A percentile compares a stretch with the other conserved stretches of the same genome.
These are phyloP conservation scores for Prionace glauca DNA, from an alignment of 2,797 vertebrate genomes.

Conservation along the genomic window DNA sequence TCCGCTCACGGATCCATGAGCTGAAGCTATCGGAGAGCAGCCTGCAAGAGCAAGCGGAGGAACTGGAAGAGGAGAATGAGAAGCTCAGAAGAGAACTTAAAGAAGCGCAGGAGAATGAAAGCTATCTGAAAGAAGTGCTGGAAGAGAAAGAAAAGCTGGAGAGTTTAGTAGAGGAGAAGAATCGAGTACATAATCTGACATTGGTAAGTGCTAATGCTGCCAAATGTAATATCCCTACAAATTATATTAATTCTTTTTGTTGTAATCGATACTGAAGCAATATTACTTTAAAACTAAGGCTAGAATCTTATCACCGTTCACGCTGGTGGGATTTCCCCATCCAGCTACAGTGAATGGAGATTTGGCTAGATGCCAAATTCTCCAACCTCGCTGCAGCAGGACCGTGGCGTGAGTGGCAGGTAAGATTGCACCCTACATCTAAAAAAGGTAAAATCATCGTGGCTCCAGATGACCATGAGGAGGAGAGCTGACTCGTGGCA, in stretches of 20 bases:
- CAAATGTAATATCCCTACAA: not conserved
- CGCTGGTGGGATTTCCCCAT: no score
- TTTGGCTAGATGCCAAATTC: no score
- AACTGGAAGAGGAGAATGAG: conserved; percentile 58
- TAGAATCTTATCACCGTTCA: not conserved
- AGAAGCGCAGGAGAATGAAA: not conserved
- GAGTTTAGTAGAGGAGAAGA: not conserved
- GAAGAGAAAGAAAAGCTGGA: conserved; percentile 16
- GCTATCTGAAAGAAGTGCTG: conserved; percentile 5
- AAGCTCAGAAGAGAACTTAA: conserved; percentile 50
- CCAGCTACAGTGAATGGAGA: no score
- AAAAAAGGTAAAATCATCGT: no score
- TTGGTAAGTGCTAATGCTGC: not conserved
- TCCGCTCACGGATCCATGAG: conserved; percentile 50
- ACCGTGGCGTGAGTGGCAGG: no score
- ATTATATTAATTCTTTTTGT: not conserved
- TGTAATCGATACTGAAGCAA: not conserved
- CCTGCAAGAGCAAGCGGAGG: conserved; percentile 56
- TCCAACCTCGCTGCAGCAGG: no score
- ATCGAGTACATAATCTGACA: not conserved
- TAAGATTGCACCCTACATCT: no score
- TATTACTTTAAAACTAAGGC: not conserved
- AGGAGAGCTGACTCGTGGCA: no score
- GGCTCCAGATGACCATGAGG: no score
- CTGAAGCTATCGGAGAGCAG: conserved; percentile 59